These are phyloP conservation scores for Amphiprion percula DNA, from an alignment of 2,113 vertebrate species.

Conservation along the genomic window DNA sequence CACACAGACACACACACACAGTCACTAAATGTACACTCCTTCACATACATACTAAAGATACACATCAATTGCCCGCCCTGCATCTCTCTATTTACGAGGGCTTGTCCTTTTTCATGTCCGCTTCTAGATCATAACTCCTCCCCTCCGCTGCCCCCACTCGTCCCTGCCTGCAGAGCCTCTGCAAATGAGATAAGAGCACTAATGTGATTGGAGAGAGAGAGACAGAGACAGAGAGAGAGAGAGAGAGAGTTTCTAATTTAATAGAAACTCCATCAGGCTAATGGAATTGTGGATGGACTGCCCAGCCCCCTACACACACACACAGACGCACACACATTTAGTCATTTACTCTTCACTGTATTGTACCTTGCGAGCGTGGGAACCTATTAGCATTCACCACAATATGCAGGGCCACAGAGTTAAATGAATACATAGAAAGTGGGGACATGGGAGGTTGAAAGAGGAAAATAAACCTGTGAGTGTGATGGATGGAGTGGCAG, in stretches of 20 bases:
- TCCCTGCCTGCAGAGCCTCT: slow-evolving; percentile 65
- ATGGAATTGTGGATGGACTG: slow-evolving; percentile 81
- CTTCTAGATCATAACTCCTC: slow-evolving; percentile 74
- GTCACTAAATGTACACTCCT: not conserved
- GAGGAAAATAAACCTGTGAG: slow-evolving; percentile 52
- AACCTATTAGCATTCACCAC: slow-evolving; percentile 82
- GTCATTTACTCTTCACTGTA: slow-evolving; percentile 57
- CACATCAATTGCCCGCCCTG: slow-evolving; percentile 32
- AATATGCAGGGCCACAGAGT: slow-evolving; percentile 48
- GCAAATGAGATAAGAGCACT: slow-evolving; percentile 85
- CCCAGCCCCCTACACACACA: slow-evolving; percentile 47
- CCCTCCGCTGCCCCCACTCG: slow-evolving; percentile 5
- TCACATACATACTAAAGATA: slow-evolving; percentile 19
- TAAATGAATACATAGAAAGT: slow-evolving; percentile 61
- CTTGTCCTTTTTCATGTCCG: slow-evolving; percentile 74
- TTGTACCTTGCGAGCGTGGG: slow-evolving; percentile 73
- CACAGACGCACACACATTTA: slow-evolving; percentile 31
- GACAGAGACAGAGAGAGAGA: slow-evolving; percentile 57
- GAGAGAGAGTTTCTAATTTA: slow-evolving; percentile 83
- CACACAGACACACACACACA: not conserved
- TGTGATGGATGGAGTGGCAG: slow-evolving; percentile 48
- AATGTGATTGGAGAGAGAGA: slow-evolving; percentile 84
- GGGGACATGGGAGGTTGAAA: slow-evolving; percentile 39
- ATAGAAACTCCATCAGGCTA: slow-evolving; percentile 87
- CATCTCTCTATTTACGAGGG: slow-evolving; percentile 67